Base-by-base conservation (phyloP, 2,113 vertebrate genomes). In the Scatophagus argus region DNA sequence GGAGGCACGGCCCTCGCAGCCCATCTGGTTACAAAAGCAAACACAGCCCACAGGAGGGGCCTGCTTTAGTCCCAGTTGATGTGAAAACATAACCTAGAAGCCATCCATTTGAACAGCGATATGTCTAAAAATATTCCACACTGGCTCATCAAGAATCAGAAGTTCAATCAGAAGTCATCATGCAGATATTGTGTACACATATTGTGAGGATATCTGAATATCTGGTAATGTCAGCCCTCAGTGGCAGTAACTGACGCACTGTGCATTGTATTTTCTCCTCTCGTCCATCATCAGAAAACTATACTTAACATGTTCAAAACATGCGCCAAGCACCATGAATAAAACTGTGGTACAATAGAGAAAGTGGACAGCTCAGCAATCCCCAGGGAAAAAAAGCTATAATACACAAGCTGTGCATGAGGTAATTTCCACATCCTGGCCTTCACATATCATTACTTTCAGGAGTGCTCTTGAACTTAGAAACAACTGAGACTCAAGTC, bases 21-120 rank as follows among this genome's bases (percentile, higher is more conserved):
- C 77, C 77, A 91, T 92, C 88, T 92, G 87, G 82, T 75, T 85
- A 87, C 69, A 77, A 82, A 89, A 88, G 90, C 67, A 87, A 93
- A 92, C 84, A 71, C 49, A 36, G 61, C 73, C 83, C 80, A 84
- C 80, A 73, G 73, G 76, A 87, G 74, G 62, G 62, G 52, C 46
- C 77, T 13, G 64, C 39, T 55, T 79, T 8, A 47, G 73, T 23
- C 61, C 60, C 34, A 12, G 29, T 19, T 12, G 49, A 79, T 68
- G 25, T 32, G 19, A 41, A 49, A 80, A 65, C n/a, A n/a, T n/a
- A n/a, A n/a, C n/a, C n/a, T n/a, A n/a, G n/a, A n/a, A n/a, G n/a
- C n/a, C n/a, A n/a, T n/a, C n/a, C n/a, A n/a, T n/a, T n/a, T n/a
- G n/a, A n/a, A n/a, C n/a, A n/a, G n/a, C n/a, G n/a, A n/a, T n/a